phyloP scores from a whole-genome alignment of 2,888 invertebrate genomes.

The Hecatera dysodea region DNA sequence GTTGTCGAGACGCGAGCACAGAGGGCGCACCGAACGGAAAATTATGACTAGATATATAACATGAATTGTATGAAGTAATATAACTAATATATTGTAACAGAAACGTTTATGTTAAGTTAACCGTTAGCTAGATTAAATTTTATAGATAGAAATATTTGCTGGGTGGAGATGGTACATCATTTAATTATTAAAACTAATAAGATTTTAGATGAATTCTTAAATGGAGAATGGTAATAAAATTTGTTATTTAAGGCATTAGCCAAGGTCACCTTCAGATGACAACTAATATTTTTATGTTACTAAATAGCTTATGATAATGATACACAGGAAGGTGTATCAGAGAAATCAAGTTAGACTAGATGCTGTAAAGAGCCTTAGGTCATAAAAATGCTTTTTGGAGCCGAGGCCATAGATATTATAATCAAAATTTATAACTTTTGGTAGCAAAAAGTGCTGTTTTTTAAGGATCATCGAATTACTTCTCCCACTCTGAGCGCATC shows the following conservation, averaged over 20 bases:
- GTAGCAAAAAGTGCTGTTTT: too few species aligned
- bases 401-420: too few species aligned
- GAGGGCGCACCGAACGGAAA: constrained; percentile 48
- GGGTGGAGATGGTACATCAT: constrained; percentile 28
- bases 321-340: too few species aligned
- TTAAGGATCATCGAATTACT: too few species aligned
- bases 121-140: constrained; percentile 58
- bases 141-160: constrained; percentile 51
- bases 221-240: background rate
- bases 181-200: background rate
- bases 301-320: too few species aligned
- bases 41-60: constrained; percentile 49
- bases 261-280: background rate
- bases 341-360: too few species aligned
- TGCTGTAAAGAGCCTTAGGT: too few species aligned
- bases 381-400: too few species aligned
- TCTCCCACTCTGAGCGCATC: too few species aligned
- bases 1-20: constrained; percentile 38
- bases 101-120: constrained; percentile 59
- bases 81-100: constrained; percentile 58
- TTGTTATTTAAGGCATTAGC: background rate
- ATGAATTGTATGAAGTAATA: constrained; percentile 56
- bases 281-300: background rate
- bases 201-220: background rate
- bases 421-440: too few species aligned